Percentiles rank a stretch among this genome's conserved stretches.
phyloP scores from a whole-genome alignment of 2,888 invertebrate genomes.

The Alsophila aescularia region DNA sequence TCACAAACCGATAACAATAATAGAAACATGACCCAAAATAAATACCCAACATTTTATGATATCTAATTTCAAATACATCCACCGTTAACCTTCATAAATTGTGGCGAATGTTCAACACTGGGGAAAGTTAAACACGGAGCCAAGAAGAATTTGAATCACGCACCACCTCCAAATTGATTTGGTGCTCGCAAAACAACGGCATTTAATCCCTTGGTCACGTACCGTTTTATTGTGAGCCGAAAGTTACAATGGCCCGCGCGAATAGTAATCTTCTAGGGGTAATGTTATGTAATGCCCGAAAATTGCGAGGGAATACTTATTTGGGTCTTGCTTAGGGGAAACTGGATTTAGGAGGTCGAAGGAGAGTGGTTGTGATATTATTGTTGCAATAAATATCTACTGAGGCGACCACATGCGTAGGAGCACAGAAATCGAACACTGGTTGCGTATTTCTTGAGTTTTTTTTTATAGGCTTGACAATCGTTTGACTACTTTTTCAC shows the following conservation, averaged over 20 bases:
- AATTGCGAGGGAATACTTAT: constrained; percentile 48
- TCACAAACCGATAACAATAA: constrained; percentile 19
- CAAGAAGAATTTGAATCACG: constrained; percentile 64
- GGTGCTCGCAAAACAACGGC: constrained; percentile 62
- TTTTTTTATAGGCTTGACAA: no score
- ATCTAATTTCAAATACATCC: constrained; percentile 34
- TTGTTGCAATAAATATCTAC: background rate
- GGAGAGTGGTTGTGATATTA: background rate
- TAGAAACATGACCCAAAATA: constrained; percentile 14
- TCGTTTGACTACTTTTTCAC: no score
- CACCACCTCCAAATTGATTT: constrained; percentile 70
- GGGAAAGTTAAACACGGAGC: constrained; percentile 32
- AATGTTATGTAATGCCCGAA: constrained; percentile 67
- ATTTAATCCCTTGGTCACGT: constrained; percentile 76
- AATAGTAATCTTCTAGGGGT: constrained; percentile 59
- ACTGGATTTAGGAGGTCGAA: constrained; percentile 25
- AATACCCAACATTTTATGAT: constrained; percentile 16
- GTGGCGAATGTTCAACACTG: constrained; percentile 28
- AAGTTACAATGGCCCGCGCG: constrained; percentile 68
- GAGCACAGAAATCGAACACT: no score
- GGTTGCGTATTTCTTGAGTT: no score
- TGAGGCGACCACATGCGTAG: background rate
- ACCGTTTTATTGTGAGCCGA: constrained; percentile 73
- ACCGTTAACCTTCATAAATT: constrained; percentile 36
- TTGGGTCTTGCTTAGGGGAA: constrained; percentile 28